phyloP scores from a whole-genome alignment of 2,797 vertebrate species.

The Rhinogobio ventralis region DNA sequence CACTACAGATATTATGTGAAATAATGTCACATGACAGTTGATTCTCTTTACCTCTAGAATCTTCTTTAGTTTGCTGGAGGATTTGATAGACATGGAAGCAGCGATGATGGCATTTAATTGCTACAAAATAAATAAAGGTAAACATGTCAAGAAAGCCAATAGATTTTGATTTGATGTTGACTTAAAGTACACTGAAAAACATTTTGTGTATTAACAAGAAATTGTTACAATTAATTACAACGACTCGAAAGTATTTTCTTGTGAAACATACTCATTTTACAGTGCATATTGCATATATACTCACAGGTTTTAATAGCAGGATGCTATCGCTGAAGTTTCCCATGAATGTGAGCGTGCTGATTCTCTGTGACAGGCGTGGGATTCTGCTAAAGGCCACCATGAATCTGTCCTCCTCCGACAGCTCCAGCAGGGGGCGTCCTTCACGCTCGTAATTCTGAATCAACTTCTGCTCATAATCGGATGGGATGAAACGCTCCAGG shows the following conservation, averaged over 20 bases:
- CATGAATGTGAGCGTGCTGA: constrained; percentile 91
- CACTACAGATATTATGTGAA: not conserved
- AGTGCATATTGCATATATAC: constrained; percentile 22
- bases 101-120: constrained; percentile 92
- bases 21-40: not conserved
- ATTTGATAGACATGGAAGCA: constrained; percentile 92
- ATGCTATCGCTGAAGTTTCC: constrained; percentile 88
- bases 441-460: constrained; percentile 85
- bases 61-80: constrained; percentile 90
- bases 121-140: constrained; percentile 68
- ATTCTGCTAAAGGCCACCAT: constrained; percentile 92
- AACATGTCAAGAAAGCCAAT: not conserved
- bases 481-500: constrained; percentile 90
- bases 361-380: constrained; percentile 84
- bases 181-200: not conserved
- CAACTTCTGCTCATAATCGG: constrained; percentile 85
- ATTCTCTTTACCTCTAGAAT: constrained; percentile 87
- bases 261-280: not conserved
- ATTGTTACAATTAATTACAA: too few species aligned
- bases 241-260: too few species aligned
- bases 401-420: constrained; percentile 92
- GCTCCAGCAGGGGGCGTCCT: constrained; percentile 81
- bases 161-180: not conserved
- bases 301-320: constrained; percentile 88
- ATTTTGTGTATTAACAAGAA: not conserved